These are phyloP conservation scores for Octopus bimaculoides DNA, from an alignment of 1,140 invertebrate species.

Conservation along the genomic window DNA sequence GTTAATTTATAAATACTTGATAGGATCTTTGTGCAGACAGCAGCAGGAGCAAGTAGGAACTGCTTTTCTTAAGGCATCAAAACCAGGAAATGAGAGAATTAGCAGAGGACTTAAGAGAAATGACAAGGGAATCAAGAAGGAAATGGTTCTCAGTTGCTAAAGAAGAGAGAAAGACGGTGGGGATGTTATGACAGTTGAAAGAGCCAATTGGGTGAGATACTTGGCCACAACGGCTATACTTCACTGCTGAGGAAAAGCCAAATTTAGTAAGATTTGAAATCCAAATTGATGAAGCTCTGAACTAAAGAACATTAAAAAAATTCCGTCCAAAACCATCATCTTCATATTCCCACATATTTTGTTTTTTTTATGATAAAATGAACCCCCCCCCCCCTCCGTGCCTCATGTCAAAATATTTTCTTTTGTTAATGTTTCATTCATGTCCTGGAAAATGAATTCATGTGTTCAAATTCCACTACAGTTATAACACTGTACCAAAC, in stretches of 20 bases:
- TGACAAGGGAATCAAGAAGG: neutral
- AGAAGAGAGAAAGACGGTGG: neutral
- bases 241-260: neutral
- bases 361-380: no score
- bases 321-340: neutral
- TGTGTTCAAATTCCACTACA: no score
- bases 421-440: no score
- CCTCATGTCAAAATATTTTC: no score
- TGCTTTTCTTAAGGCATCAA: no score
- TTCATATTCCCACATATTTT: neutral
- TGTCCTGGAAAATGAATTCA: no score
- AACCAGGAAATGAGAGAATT: neutral
- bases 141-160: neutral
- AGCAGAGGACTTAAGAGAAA: neutral
- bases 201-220: no score
- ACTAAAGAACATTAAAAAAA: neutral
- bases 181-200: neutral
- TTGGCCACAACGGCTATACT: no score
- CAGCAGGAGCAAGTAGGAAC: neutral
- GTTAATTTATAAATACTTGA: neutral
- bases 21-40: neutral
- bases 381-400: no score
- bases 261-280: neutral
- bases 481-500: no score
- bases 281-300: neutral